These are phyloP conservation scores for Thalassophryne amazonica DNA, from an alignment of 2,797 vertebrate genomes.

Conservation along the genomic window DNA sequence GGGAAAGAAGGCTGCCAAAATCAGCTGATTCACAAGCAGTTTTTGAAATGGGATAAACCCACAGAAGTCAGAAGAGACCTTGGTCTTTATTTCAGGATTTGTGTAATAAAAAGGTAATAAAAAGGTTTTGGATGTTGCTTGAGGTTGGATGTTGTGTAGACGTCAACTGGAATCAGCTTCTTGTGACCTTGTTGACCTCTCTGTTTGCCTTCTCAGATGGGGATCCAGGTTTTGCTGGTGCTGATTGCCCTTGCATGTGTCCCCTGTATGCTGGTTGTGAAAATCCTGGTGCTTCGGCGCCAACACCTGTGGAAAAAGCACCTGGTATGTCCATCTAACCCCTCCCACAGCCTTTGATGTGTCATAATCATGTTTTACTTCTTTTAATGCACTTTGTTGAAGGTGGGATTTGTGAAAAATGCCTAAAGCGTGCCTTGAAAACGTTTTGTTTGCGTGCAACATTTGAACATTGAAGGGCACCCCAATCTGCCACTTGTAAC, in stretches of 20 bases:
- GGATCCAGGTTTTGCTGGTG: slow-evolving; percentile 92
- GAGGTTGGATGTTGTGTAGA: too few species aligned
- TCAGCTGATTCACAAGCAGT: too few species aligned
- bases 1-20: too few species aligned
- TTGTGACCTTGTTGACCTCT: slow-evolving; percentile 44
- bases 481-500: not conserved
- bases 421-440: slow-evolving; percentile 71
- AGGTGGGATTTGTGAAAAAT: slow-evolving; percentile 60
- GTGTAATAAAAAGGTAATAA: too few species aligned
- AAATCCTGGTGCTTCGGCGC: slow-evolving; percentile 92
- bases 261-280: slow-evolving; percentile 95
- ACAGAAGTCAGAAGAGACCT: too few species aligned
- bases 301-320: slow-evolving; percentile 93
- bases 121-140: too few species aligned
- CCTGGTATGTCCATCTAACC: slow-evolving; percentile 84
- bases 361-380: slow-evolving; percentile 39
- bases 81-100: too few species aligned
- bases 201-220: slow-evolving; percentile 80
- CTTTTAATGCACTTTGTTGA: slow-evolving; percentile 50
- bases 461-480: slow-evolving; percentile 9
- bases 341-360: slow-evolving; percentile 27
- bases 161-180: not conserved
- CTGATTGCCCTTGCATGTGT: slow-evolving; percentile 94
- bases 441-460: slow-evolving; percentile 12
- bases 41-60: too few species aligned